Conservation (phyloP, 2,113 vertebrate species). For the Terrapene triunguis region DNA sequence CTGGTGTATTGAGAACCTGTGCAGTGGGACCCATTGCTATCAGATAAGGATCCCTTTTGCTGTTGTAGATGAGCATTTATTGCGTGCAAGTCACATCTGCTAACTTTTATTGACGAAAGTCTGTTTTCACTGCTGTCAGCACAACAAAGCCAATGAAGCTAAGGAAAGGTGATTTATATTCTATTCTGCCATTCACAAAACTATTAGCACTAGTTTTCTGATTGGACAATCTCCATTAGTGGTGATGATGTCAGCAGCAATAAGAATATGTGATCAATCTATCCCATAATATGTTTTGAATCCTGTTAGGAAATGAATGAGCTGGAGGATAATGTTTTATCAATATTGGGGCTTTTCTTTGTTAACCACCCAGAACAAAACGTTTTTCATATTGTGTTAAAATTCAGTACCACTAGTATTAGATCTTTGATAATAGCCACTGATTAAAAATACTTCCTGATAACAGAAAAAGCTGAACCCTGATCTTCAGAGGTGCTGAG, state of each 20-base stretch:
- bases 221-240: not conserved
- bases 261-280: rapidly evolving
- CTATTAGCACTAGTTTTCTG: not conserved
- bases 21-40: rapidly evolving
- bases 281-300: rapidly evolving
- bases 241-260: not conserved
- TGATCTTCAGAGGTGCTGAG: not conserved
- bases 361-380: not conserved
- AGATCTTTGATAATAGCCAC: not conserved
- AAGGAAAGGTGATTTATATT: rapidly evolving
- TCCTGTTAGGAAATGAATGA: rapidly evolving
- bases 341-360: not conserved
- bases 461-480: not conserved
- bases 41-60: not conserved
- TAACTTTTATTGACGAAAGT: rapidly evolving
- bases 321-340: not conserved
- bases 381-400: not conserved
- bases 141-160: not conserved
- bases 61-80: not conserved
- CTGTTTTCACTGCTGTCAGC: not conserved
- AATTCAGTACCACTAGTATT: rapidly evolving
- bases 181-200: not conserved
- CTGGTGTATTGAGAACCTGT: not conserved
- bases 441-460: not conserved
- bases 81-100: not conserved